Conservation (phyloP, 1,140 invertebrate genomes). For the Drosophila equinoxialis region DNA sequence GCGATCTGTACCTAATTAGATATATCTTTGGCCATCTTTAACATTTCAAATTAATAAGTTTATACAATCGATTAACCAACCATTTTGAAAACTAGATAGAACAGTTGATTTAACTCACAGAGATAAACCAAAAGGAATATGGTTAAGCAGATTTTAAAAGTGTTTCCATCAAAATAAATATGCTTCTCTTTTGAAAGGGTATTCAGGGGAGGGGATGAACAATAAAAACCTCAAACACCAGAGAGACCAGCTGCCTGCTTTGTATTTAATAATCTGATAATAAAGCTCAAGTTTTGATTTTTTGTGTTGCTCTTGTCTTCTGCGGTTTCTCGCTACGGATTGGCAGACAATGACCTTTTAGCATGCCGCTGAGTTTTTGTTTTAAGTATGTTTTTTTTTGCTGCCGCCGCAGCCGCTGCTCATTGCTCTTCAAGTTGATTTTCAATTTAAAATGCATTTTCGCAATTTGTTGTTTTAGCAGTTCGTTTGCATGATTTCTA, state of each 20-base stretch:
- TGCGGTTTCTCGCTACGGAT: slow-evolving; percentile 47
- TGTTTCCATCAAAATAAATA: neutral
- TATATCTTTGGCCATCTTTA: no score
- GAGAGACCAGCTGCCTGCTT: slow-evolving; percentile 28
- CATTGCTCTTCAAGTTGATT: slow-evolving; percentile 56
- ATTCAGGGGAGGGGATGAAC: neutral
- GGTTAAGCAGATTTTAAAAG: no score
- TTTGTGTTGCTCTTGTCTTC: slow-evolving; percentile 41
- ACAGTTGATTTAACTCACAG: no score
- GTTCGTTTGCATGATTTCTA: slow-evolving; percentile 70
- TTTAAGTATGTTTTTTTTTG: neutral
- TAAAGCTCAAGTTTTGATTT: slow-evolving; percentile 38
- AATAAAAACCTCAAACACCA: slow-evolving; percentile 20
- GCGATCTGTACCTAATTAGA: no score
- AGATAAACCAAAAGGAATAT: no score
- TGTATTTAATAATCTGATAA: slow-evolving; percentile 75
- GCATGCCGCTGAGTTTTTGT: slow-evolving; percentile 56
- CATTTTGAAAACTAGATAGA: no score
- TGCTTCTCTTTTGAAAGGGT: neutral
- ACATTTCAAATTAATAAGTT: no score
- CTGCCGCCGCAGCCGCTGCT: slow-evolving; percentile 1
- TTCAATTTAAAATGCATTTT: slow-evolving; percentile 77
- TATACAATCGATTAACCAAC: no score
- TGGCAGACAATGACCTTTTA: slow-evolving; percentile 78
- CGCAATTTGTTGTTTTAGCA: slow-evolving; percentile 65